A percentile compares a stretch with the other conserved stretches of the same genome.
phyloP scores from a whole-genome alignment of 2,113 vertebrate genomes.

The Galeopterus variegatus region DNA sequence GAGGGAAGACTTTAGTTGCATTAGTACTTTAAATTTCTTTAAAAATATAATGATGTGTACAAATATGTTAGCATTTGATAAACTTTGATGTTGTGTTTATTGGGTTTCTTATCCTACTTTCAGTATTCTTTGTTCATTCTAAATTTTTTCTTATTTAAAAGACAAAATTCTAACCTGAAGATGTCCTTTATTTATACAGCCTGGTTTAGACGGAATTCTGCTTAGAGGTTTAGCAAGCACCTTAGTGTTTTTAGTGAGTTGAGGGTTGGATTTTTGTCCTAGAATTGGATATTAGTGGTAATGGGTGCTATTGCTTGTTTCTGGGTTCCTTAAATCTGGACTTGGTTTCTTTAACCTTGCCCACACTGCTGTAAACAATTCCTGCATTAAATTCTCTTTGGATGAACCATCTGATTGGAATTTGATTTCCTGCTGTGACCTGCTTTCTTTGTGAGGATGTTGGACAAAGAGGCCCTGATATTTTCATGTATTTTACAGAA shows the following conservation, averaged over 20 bases:
- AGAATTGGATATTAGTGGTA: not conserved
- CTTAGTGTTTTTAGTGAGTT: not conserved
- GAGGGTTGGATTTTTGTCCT: not conserved
- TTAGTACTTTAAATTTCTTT: not conserved
- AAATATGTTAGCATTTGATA: not conserved
- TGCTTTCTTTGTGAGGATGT: not conserved
- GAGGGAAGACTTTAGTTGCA: not conserved
- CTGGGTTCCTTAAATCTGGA: not conserved
- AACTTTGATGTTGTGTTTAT: not conserved
- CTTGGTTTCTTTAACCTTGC: not conserved
- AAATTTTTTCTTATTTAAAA: not conserved
- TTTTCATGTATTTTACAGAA: not conserved
- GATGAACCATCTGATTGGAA: not conserved
- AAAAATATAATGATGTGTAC: not conserved
- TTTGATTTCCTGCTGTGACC: not conserved
- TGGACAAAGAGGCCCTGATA: not conserved
- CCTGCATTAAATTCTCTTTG: not conserved
- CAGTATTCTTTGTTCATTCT: constrained; percentile 9
- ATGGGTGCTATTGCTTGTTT: not conserved
- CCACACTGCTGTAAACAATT: not conserved
- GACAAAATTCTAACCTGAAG: not conserved
- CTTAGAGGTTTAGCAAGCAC: not conserved
- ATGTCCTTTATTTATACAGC: not conserved
- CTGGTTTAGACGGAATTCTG: not conserved
- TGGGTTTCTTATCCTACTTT: not conserved